phyloP scores from a whole-genome alignment of 2,113 vertebrate species.

The Mesitornis unicolor region DNA sequence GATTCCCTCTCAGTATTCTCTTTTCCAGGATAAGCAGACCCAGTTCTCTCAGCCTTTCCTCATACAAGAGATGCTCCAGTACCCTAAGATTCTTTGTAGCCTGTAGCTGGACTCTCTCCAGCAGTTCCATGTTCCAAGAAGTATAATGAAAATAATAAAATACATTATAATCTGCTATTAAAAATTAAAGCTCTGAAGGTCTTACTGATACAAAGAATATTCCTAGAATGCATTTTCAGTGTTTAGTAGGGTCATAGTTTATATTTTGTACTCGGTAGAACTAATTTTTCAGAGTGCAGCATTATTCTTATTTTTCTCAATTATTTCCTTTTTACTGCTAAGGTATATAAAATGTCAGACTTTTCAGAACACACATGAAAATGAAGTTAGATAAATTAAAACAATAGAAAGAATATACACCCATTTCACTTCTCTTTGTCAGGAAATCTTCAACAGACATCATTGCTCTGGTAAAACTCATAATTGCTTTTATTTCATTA shows the following conservation, averaged over 20 bases:
- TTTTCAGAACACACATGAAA: neutral
- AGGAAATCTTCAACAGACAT: neutral
- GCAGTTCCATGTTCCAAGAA: no score
- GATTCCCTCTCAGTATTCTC: no score
- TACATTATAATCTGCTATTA: neutral
- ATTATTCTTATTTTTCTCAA: neutral
- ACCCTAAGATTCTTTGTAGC: no score
- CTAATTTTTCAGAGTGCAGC: accelerated
- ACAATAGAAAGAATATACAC: neutral
- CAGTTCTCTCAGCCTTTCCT: no score
- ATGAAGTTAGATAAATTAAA: neutral
- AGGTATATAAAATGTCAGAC: neutral
- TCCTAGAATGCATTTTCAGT: neutral
- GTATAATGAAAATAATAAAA: neutral
- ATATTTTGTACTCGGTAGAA: neutral
- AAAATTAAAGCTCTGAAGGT: neutral
- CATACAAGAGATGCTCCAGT: no score
- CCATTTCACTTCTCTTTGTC: neutral
- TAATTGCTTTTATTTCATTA: neutral
- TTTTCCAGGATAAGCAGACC: no score
- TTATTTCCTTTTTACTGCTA: neutral
- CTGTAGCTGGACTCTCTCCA: no score
- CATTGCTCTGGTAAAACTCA: neutral
- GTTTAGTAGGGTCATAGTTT: neutral
- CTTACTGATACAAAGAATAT: neutral